Base-by-base conservation (phyloP, 2,888 invertebrate genomes). In the Sinodicranocentrus sp. region DNA sequence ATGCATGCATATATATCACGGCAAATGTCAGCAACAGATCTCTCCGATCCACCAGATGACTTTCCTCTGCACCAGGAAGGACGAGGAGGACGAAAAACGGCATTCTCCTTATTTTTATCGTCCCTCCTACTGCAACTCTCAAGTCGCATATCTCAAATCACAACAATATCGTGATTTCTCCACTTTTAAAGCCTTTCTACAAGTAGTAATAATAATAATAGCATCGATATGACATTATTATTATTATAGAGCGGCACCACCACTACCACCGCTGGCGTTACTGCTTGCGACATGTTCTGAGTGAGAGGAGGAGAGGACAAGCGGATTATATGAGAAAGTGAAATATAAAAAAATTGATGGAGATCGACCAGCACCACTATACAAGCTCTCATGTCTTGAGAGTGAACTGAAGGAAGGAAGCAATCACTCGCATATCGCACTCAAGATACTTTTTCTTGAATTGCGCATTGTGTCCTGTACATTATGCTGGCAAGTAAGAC, bases 1-100 rank as follows among this genome's bases (percentile, higher is more conserved):
- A 78, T 78, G 78, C 78, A 78, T 78, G 78, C 78, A 61, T 78
- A 78, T 78, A 78, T 78, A 78, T 78, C 78, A 78, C 61, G 78
- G 68, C 57, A 78, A 78, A 78, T 70, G 78, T 78, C 78, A 78
- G 78, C 70, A 78, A 78, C 78, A 78, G 78, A 78, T 78, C 61
- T 71, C 52, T 70, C 78, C 48, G 5, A 68, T 68, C 68, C 77
- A 57, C 61, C 52, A 78, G 78, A 78, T 78, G 78, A 70, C 59
- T 67, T 77, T 77, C 44, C 28, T 70, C 67, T 67, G 19, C n/a
- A 13, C 65, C 39, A 65, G 1, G 59, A 59, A 25, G 61, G 21
- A 2, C 23, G 17, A 33, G 5, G 39, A 57, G 2, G 3, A 57
- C 57, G 57, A 10, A 23, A 23, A 8, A n/a, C 63, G 8, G 28